phyloP scores from a whole-genome alignment of 2,888 invertebrate genomes.

The Embidobia sp. region DNA sequence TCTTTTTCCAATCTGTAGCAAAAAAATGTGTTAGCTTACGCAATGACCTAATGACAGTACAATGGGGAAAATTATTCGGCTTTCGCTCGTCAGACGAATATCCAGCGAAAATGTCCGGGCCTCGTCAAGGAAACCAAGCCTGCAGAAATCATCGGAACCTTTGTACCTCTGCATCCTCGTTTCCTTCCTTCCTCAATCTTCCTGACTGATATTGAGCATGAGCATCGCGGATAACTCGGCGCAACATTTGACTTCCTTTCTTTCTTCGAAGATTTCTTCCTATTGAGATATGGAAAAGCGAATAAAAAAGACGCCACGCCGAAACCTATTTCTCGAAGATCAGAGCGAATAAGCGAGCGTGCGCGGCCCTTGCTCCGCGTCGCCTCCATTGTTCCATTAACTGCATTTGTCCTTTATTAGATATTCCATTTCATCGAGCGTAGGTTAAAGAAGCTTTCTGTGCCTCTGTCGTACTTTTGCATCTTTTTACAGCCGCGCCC shows the following conservation, averaged over 20 bases:
- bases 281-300: slow-evolving; percentile 57
- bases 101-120: too few relatives aligned
- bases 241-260: slow-evolving; percentile 60
- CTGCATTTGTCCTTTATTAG: slow-evolving; percentile 78
- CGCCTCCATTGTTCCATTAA: slow-evolving; percentile 71
- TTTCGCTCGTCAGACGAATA: too few relatives aligned
- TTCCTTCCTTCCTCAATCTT: slow-evolving; percentile 56
- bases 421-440: slow-evolving; percentile 79
- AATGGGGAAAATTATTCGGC: too few relatives aligned
- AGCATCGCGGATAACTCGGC: slow-evolving; percentile 56
- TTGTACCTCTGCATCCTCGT: slow-evolving; percentile 38
- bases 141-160: slow-evolving; percentile 39
- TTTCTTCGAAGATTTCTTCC: slow-evolving; percentile 54
- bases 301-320: slow-evolving; percentile 50
- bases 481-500: slow-evolving; percentile 37
- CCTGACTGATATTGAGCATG: slow-evolving; percentile 55
- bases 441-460: slow-evolving; percentile 70
- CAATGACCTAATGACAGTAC: too few relatives aligned
- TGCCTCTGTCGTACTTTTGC: slow-evolving; percentile 47
- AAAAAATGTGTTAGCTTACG: too few relatives aligned
- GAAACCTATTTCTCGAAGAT: slow-evolving; percentile 53
- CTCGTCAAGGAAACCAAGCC: background rate
- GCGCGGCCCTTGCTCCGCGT: slow-evolving; percentile 4
- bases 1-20: too few relatives aligned
- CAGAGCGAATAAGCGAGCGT: slow-evolving; percentile 44